phyloP scores from a whole-genome alignment of 2,113 vertebrate genomes.

The Tragelaphus strepsiceros region DNA sequence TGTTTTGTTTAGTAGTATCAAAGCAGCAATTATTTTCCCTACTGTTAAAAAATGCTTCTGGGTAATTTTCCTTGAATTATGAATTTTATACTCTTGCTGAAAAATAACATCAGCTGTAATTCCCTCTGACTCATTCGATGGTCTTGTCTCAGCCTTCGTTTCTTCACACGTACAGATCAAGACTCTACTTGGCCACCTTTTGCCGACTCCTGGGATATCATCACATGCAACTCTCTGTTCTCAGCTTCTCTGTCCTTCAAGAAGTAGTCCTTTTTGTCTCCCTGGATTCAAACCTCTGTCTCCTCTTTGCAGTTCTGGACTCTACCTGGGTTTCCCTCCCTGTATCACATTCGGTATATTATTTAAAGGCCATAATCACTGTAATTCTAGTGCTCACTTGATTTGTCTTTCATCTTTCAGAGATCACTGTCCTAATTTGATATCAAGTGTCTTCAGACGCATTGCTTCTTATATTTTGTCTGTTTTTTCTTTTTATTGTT shows the following conservation, averaged over 20 bases:
- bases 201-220: neutral
- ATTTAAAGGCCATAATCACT: neutral
- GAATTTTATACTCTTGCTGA: neutral
- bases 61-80: neutral
- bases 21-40: neutral
- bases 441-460: neutral
- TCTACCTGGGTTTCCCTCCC: neutral
- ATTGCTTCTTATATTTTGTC: neutral
- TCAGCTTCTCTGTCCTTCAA: neutral
- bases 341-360: neutral
- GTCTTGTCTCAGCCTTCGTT: neutral
- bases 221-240: accelerated
- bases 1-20: neutral
- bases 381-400: neutral
- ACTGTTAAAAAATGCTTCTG: neutral
- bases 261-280: neutral
- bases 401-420: neutral
- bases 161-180: neutral
- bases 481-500: neutral
- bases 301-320: neutral
- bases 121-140: neutral
- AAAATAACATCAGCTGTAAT: neutral
- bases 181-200: neutral
- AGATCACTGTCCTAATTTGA: neutral
- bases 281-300: neutral